Conservation (phyloP, 2,113 vertebrate species). For the Etia nguti region DNA sequence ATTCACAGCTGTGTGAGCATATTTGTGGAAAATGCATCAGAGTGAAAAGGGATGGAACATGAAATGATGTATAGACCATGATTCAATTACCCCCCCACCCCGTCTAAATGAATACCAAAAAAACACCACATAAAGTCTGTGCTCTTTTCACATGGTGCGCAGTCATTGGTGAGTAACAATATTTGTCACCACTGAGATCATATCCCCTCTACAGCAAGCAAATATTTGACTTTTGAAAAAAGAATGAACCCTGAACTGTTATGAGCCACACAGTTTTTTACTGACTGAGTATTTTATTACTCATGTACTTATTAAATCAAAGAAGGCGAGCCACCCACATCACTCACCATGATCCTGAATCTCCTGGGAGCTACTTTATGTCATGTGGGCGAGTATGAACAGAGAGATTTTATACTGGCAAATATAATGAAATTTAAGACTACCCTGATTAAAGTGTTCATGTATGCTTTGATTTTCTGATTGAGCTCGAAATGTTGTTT, state of each 20-base stretch:
- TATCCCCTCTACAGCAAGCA: not conserved
- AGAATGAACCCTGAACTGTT: not conserved
- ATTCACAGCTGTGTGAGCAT: not conserved
- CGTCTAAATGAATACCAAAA: not conserved
- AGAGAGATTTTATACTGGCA: not conserved
- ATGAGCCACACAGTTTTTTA: not conserved
- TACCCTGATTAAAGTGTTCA: not conserved
- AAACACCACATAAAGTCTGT: not conserved
- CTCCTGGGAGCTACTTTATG: not conserved
- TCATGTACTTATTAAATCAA: not conserved
- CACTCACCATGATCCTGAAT: not conserved
- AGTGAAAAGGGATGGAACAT: not conserved
- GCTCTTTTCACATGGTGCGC: not conserved
- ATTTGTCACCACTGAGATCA: not conserved
- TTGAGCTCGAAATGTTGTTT: not conserved
- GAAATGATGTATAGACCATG: not conserved
- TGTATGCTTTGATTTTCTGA: not conserved
- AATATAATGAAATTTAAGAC: not conserved
- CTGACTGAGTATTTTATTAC: not conserved
- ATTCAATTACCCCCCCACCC: not conserved
- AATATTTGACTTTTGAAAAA: not conserved
- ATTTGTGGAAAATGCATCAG: not conserved
- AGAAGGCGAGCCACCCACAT: not conserved
- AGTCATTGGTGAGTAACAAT: not conserved
- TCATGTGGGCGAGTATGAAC: not conserved